Evolutionary conservation across 92 coral and sea anemone species (phyloP).

Genomic region (Bergia puertoricense): DNA sequence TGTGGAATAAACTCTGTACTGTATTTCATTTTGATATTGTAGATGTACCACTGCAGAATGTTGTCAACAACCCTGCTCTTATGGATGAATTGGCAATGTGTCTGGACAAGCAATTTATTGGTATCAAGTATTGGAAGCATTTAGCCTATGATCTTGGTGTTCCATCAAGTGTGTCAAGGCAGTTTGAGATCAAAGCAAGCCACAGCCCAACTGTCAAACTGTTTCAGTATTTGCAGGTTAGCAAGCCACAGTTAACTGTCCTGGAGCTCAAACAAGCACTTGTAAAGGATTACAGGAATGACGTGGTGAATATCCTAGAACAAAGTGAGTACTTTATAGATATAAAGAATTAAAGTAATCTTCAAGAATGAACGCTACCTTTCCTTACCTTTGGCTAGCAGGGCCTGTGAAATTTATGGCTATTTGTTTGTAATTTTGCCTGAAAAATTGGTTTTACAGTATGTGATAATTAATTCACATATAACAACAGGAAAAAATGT

Average conservation of each 20-base stretch:
- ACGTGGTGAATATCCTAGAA: not conserved
- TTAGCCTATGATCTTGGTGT: conserved; percentile 22
- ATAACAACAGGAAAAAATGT: no score
- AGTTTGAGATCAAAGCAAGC: conserved; percentile 15
- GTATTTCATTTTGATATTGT: not conserved
- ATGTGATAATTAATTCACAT: no score
- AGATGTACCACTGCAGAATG: conserved; percentile 26
- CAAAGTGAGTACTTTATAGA: not conserved
- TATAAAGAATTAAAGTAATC: no score
- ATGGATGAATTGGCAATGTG: conserved; percentile 22
- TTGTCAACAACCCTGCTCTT: conserved; percentile 14
- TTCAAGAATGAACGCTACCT: not conserved
- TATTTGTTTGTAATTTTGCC: no score
- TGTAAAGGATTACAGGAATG: conserved; percentile 8
- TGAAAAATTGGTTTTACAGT: no score
- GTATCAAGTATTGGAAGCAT: conserved; percentile 29
- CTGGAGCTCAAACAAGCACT: conserved; percentile 1
- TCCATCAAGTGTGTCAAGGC: conserved; percentile 18
- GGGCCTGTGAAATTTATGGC: no score
- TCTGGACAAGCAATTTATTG: conserved; percentile 21
- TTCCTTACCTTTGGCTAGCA: not conserved
- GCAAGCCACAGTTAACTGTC: not conserved
- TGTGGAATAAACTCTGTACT: not conserved
- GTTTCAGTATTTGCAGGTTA: conserved; percentile 1
- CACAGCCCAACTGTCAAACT: conserved; percentile 21